Base-by-base conservation (phyloP, 2,888 invertebrate genomes). In the Heteropelma amictum region DNA sequence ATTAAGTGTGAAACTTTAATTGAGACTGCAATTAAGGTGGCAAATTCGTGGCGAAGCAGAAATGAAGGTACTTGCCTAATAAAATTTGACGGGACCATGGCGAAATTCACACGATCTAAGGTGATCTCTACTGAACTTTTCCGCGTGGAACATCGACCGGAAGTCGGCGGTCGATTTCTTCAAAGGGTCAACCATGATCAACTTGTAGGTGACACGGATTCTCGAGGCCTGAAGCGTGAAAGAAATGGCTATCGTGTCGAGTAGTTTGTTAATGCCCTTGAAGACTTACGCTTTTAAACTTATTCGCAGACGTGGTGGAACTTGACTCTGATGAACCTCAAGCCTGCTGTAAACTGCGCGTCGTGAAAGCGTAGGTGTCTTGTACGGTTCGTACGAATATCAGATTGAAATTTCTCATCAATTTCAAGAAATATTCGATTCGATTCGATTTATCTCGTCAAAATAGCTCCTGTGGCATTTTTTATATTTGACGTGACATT, bases 291-390 rank as follows among this genome's bases (percentile, higher is more conserved):
- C 49, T 65, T 64, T 51, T 28, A 17, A 30, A 51, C 40, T 28
- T 33, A 67, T 38, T 23, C 42, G 40, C 47, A 28, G 33, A 47
- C 47, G 68, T 67, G 54, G 72, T 61, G 19, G 54, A 68, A 72
- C 72, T 72, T 68, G 72, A 72, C 68, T 61, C 72, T 40, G 68
- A n/a, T 14, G 30, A 54, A 61, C 47, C 54, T 68, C 54, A 33
- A 28, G 12, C 54, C 38, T 28, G 26, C 26, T 19, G 4, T 10
- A 45, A 53, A 35, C 61, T 47, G 26, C 23, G 53, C 58, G 45
- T 42, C 19, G 19, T 33, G 38, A 12, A 1, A 67, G 53, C 33
- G 47, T 26, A 61, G 10, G n/a, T n/a, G n/a, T n/a, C n/a, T n/a
- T n/a, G n/a, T n/a, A n/a, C n/a, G n/a, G n/a, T n/a, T n/a, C n/a